phyloP scores from a whole-genome alignment of 1,140 invertebrate genomes.

The Globodera ellingtonae region DNA sequence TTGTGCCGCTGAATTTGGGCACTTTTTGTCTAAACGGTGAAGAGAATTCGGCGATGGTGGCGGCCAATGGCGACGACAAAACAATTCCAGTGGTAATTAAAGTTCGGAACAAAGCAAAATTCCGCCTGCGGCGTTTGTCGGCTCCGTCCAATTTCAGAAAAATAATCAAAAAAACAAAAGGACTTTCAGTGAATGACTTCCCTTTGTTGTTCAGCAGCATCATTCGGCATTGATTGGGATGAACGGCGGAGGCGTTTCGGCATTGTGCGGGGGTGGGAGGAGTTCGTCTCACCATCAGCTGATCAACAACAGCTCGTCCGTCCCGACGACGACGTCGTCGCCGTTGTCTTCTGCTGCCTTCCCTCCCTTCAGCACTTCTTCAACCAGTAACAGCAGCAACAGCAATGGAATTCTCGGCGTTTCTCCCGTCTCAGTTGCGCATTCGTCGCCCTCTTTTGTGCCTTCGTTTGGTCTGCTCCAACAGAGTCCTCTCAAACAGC shows the following conservation, averaged over 20 bases:
- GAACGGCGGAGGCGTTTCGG: background rate
- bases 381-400: background rate
- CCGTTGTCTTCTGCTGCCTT: background rate
- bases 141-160: no score
- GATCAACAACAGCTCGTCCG: background rate
- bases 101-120: background rate
- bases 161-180: no score
- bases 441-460: conserved; percentile 22
- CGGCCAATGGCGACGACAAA: background rate
- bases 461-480: background rate
- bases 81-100: background rate
- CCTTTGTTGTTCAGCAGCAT: background rate
- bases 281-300: background rate
- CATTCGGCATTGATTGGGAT: background rate
- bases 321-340: background rate
- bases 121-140: no score
- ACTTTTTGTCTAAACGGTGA: conserved; percentile 20
- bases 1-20: conserved; percentile 11
- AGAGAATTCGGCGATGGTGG: background rate
- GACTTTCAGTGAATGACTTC: no score
- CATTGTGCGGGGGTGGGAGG: no score
- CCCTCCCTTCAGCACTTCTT: background rate
- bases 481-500: conserved; percentile 21
- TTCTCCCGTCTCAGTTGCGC: background rate
- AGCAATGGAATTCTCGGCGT: conserved; percentile 7